Conservation (phyloP, 2,888 invertebrate species). For the Pedicia rivosa region DNA sequence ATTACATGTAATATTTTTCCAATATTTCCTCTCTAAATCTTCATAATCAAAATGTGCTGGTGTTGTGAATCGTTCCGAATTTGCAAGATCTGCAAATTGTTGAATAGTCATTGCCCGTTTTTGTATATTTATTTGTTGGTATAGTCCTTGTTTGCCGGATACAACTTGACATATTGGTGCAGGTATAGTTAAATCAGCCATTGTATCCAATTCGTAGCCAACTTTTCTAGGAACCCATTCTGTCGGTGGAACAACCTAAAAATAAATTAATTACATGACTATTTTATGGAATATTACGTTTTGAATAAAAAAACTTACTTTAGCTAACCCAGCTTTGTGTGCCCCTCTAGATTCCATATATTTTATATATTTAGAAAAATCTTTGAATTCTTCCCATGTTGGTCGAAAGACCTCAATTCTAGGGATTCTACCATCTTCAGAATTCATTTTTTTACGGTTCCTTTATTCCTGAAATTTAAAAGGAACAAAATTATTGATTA, state of each 20-base stretch:
- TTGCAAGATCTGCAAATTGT: constrained; percentile 77
- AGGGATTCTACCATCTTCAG: no score
- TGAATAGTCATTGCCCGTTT: constrained; percentile 80
- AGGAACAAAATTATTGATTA: no score
- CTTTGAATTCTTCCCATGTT: constrained; percentile 92
- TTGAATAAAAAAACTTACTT: constrained; percentile 49
- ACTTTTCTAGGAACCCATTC: constrained; percentile 85
- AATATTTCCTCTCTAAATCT: constrained; percentile 87
- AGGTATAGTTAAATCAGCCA: constrained; percentile 67
- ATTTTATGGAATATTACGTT: no score
- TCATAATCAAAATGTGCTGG: constrained; percentile 74
- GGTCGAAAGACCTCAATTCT: constrained; percentile 60
- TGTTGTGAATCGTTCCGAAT: constrained; percentile 57
- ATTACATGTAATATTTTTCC: constrained; percentile 97
- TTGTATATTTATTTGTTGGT: constrained; percentile 93
- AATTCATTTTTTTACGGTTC: no score
- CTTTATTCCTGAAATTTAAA: no score
- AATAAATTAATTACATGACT: constrained; percentile 9
- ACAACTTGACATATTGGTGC: constrained; percentile 92
- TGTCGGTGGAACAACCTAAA: constrained; percentile 78
- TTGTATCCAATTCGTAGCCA: constrained; percentile 56
- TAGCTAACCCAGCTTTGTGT: constrained; percentile 87
- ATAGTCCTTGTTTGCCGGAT: constrained; percentile 88
- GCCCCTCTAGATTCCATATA: constrained; percentile 90
- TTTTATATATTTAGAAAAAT: constrained; percentile 79